Base-by-base conservation (phyloP, 2,888 invertebrate species). In the Brachyopa scutellaris region DNA sequence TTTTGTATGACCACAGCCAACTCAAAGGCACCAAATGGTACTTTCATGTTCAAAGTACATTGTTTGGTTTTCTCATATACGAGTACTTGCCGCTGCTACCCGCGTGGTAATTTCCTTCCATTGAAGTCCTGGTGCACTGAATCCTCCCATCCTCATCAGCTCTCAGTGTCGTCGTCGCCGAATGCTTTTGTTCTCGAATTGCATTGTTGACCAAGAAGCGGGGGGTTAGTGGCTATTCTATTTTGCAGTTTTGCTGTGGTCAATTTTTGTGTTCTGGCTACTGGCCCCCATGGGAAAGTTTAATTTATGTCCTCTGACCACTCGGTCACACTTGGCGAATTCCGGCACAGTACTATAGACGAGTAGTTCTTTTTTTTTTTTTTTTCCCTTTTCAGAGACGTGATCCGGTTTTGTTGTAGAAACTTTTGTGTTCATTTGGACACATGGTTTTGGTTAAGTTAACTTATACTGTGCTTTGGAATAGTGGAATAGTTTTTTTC, bases 251-350 rank as follows among this genome's bases (percentile, higher is more conserved):
- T 62, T 69, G 21, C 69, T 76, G 74, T 70, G 80, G 74, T 70
- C 62, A 38, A 76, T 57, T 80, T 62, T 69, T 64, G 67, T 57
- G 40, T 57, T 17, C 36, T 23, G 15, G 21, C 23, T 13, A 29
- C 9, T 21, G 8, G n/a, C 26, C 38, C 55, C 61, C 69, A 66
- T 57, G 74, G 55, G 76, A 57, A 17, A 49, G 67, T 61, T 80
- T 74, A 80, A 80, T 74, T 80, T 80, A 80, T 80, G 74, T 74
- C 55, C 57, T 59, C 51, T 69, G 62, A 80, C 80, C 74, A 69
- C 26, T 53, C 45, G 55, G 73, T 64, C 62, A 62, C 72, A 72
- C 62, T 72, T 72, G 72, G 61, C 19, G 61, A 53, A 33, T 67
- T 31, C 19, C 53, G 29, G 19, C 26, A 42, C 17, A 40, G 40